Base-by-base conservation (phyloP, 2,888 invertebrate genomes). In the Cerastis leucographa region DNA sequence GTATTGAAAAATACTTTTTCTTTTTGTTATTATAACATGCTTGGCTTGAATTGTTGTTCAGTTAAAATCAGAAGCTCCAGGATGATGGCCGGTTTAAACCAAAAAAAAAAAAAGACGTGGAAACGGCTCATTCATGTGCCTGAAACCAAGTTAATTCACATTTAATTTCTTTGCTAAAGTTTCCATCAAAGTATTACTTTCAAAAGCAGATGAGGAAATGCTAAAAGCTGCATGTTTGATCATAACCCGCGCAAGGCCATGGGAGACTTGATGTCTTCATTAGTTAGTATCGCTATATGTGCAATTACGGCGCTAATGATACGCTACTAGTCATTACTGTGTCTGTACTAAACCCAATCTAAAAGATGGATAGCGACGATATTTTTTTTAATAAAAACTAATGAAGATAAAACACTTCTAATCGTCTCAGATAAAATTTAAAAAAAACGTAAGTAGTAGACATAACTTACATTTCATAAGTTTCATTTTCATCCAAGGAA, bases 261-360 rank as follows among this genome's bases (percentile, higher is more conserved):
- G 83, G 81, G 89, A 88, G 78, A 80, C 65, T 70, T 64, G 80
- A 70, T 79, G 81, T 78, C 87, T 85, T 78, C 87, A 87, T 80
- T 81, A 70, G 72, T 62, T 66, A 44, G 73, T 62, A 79, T 67
- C 56, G 64, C 62, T 61, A 71, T 70, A 62, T 62, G 40, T 49
- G 56, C 83, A 70, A 84, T 86, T 84, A 70, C n/a, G n/a, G 59
- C 44, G 66, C 62, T 49, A 83, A 84, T 86, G 83, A 86, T 22
- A 66, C 46, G 42, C n/a, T 25, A 12, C 49, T 2, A 14, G 49
- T 61, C 44, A 74, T 83, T 74, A 62, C 59, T 46, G 51, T 19
- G 56, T 17, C 44, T 69, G 35, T 25, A 49, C 40, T 67, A 14
- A n/a, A 78, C 42, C 56, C 69, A 44, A 51, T 69, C 66, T 65